phyloP scores from a whole-genome alignment of 2,888 invertebrate genomes.

The Trichogramma dendrolimi region DNA sequence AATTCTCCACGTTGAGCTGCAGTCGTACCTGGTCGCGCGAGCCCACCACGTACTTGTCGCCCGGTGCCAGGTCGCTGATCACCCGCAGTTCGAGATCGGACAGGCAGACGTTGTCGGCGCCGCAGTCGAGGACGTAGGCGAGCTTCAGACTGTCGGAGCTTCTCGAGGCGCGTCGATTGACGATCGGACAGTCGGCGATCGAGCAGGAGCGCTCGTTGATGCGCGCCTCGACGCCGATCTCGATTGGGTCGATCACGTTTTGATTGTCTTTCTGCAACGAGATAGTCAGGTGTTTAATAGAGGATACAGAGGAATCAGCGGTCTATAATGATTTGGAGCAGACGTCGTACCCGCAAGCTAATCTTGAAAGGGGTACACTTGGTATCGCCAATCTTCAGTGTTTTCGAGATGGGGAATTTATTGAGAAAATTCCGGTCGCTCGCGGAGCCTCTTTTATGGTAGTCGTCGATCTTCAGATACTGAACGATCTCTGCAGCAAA shows the following conservation, averaged over 20 bases:
- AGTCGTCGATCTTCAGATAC: constrained; percentile 33
- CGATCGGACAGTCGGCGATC: constrained; percentile 35
- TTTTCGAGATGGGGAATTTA: constrained; percentile 25
- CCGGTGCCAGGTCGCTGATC: constrained; percentile 17
- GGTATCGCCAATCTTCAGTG: constrained; percentile 20
- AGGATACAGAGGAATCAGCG: neutral
- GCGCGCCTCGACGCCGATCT: neutral
- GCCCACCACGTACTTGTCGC: constrained; percentile 30
- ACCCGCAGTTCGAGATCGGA: constrained; percentile 30
- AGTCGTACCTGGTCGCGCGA: constrained; percentile 23
- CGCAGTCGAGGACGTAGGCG: constrained; percentile 41
- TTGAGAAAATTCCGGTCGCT: constrained; percentile 17
- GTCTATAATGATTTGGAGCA: neutral
- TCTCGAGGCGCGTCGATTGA: constrained; percentile 24
- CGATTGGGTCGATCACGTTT: constrained; percentile 29
- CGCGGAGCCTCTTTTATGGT: constrained; percentile 32
- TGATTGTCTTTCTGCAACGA: constrained; percentile 36
- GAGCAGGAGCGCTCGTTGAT: constrained; percentile 17
- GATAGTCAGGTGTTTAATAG: too few species aligned
- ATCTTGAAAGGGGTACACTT: constrained; percentile 30
- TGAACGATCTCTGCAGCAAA: constrained; percentile 29
- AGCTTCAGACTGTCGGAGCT: constrained; percentile 22
- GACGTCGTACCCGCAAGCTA: constrained; percentile 31
- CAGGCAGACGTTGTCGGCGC: constrained; percentile 37
- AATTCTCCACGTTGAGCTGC: constrained; percentile 33